Evolutionary conservation across 1,140 invertebrate species (phyloP), one percentile per base, ranked within the genome.

Genomic region (Arctopsyche grandis): DNA sequence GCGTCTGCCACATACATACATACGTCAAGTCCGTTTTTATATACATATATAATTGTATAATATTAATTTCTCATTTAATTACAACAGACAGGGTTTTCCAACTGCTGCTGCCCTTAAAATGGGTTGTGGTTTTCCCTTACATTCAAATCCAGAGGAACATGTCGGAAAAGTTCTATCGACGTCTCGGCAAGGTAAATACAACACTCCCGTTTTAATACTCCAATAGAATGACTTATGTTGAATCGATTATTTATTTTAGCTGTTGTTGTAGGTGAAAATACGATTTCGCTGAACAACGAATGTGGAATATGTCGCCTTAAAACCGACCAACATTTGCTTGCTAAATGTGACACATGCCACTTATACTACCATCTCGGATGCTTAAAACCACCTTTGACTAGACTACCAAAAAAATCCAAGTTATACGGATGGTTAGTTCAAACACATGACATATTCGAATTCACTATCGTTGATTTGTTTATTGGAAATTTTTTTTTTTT

Each of bases 361-460:
- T 89, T 96, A 29, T 93, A 96, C 86, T 99, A 98, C 88, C 98
- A 99, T 89, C 88, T 98, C 66, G 93, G 94, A 63, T 99, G 98
- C 88, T 89, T 99, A 60, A 95, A 95, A 85, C 97, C 97, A 21
- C 96, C 96, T 14, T 87, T 99, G 5, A 94, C 94, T 12, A 91
- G 97, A 69, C 94, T 98, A 88, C 98, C 98, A 0, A 97, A 97
- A 86, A 98, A 98, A 89, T 97, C 96, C 22, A 97, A 97, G 88
- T 91, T 95, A 3, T 91, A 95, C 91, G 97, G 96, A 83, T 99
- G 97, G 97, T 95, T 86, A 85, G 86, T 12, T 66, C 26, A 85
- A 60, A 71, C 16, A 21, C 9, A 16, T 21, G 10, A 7, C n/a
- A n/a, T n/a, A n/a, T 60, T 52, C 16, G 12, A 19, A n/a, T 69